Evolutionary conservation across 2,113 vertebrate species (phyloP), one percentile per base, ranked within the genome.

Genomic region (Tretioscincus oriximinensis): DNA sequence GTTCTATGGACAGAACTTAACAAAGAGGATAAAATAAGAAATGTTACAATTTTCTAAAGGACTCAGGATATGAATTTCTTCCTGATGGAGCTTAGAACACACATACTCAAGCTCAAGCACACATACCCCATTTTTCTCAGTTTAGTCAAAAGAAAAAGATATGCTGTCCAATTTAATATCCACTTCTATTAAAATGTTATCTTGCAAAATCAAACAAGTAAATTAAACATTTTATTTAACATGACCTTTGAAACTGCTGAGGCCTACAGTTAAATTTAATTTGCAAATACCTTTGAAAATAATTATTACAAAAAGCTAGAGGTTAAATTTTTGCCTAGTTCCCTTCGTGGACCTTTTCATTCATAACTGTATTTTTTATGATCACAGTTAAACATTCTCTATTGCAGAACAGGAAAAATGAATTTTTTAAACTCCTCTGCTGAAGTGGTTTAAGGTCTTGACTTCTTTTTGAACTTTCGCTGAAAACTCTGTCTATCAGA

Each of bases 391-490:
- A 20, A 66, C 35, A 65, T 65, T 77, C 29, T 51, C 45, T n/a
- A 29, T 66, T 67, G 41, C 20, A 20, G 14, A 76, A 76, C 4
- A 10, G 76, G n/a, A 67, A 9, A 45, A 65, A 49, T 49, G 47
- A 77, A 63, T 77, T 66, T 66, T 49, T 45, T 18, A 29, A 41
- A 47, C 18, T 26, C 41, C 28, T 77, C 63, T 66, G 11, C 10
- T n/a, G 63, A 66, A 77, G 63, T 66, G 63, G 45, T 45, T 24
- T 29, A 66, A 77, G 45, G 63, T 77, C 45, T 67, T 66, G 61
- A 51, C 41, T 77, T n/a, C 41, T 65, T 41, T 66, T 77, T 66
- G 63, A 67, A 77, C 76, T 77, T 45, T 49, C 29, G n/a, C n/a
- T 22, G 9, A 51, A 77, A 77, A 29, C 41, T 63, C 9, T 45